Evolutionary conservation across 2,888 invertebrate genomes (phyloP).

Genomic region (Acanthosepion lycidas): DNA sequence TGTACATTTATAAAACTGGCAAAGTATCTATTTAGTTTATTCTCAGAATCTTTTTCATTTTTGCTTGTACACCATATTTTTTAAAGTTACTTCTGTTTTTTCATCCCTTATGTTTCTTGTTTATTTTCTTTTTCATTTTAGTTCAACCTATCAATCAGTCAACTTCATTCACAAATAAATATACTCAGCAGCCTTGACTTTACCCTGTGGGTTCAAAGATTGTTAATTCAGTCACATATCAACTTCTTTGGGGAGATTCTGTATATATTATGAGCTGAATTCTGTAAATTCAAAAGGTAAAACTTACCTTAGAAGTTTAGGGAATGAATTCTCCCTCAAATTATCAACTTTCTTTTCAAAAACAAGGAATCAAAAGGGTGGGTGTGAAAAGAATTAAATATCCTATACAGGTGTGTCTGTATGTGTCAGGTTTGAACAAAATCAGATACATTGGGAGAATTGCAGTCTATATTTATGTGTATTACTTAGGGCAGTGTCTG

Average conservation of each 20-base stretch:
- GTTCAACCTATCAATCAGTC: not conserved
- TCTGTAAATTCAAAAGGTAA: too few species aligned
- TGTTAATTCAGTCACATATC: not conserved
- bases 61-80: not conserved
- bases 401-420: not conserved
- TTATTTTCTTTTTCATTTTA: not conserved
- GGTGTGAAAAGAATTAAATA: not conserved
- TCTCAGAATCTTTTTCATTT: not conserved
- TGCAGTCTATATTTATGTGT: not conserved
- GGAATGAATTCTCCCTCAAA: not conserved
- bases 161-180: not conserved
- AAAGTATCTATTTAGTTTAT: not conserved
- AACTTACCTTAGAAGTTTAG: not conserved
- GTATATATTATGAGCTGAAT: not conserved
- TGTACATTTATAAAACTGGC: not conserved
- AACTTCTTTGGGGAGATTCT: not conserved
- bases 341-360: not conserved
- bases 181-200: not conserved
- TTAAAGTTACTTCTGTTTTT: not conserved
- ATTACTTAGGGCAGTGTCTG: not conserved
- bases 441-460: not conserved
- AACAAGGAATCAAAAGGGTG: not conserved
- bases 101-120: not conserved
- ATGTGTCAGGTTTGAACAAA: not conserved
- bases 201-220: not conserved